phyloP scores from a whole-genome alignment of 2,797 vertebrate species.

The Sebastes reedi region DNA sequence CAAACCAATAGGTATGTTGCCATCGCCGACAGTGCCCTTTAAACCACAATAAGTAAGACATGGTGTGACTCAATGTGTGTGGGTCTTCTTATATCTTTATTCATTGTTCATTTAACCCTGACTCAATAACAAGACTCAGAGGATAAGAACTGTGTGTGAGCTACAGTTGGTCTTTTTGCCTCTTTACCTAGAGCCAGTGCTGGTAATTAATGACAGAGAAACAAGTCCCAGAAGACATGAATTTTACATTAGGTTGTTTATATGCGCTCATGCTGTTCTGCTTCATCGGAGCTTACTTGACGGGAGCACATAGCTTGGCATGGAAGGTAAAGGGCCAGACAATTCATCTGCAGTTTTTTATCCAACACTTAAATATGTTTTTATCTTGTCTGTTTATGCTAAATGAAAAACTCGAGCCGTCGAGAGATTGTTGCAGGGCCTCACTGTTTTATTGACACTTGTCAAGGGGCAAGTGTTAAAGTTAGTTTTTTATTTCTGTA shows the following conservation, averaged over 20 bases:
- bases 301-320: conserved; percentile 25
- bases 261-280: conserved; percentile 52
- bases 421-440: conserved; percentile 22
- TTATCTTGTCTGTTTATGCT: conserved; percentile 45
- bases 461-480: neutral
- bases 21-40: neutral
- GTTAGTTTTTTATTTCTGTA: neutral
- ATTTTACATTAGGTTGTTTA: conserved; percentile 78
- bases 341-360: conserved; percentile 23
- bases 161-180: conserved; percentile 61
- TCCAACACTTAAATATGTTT: conserved; percentile 16
- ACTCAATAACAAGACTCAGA: conserved; percentile 47
- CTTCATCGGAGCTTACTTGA: conserved; percentile 50
- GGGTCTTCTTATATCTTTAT: conserved; percentile 23
- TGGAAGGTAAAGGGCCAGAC: conserved; percentile 40
- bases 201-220: conserved; percentile 76
- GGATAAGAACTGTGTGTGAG: conserved; percentile 36
- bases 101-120: conserved; percentile 18
- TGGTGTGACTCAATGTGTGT: neutral
- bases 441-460: conserved; percentile 49
- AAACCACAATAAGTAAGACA: neutral
- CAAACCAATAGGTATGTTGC: neutral
- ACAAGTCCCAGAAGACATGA: conserved; percentile 77
- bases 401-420: conserved; percentile 34
- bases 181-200: conserved; percentile 62